Percentiles rank a stretch among this genome's conserved stretches.
These are phyloP conservation scores for Syncerus caffer DNA, from an alignment of 2,797 vertebrate species.

Conservation along the genomic window DNA sequence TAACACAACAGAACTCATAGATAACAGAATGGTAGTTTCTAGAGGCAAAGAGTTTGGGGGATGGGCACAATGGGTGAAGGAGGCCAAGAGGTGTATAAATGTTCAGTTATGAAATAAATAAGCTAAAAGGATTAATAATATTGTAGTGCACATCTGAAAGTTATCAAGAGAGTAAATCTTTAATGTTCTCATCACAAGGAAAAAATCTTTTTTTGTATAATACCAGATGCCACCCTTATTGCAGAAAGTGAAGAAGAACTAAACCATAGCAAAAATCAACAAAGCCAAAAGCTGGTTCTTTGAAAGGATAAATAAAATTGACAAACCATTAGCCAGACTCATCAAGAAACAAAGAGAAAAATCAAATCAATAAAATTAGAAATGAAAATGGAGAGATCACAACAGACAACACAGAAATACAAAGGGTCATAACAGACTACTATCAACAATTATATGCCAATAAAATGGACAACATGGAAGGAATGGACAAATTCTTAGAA, in stretches of 20 bases:
- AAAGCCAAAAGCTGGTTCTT: too few species aligned
- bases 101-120: background rate
- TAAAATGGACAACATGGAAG: too few species aligned
- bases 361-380: too few species aligned
- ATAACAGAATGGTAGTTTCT: background rate
- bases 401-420: too few species aligned
- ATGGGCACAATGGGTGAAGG: background rate
- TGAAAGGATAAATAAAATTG: too few species aligned
- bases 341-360: too few species aligned
- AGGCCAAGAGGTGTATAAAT: background rate
- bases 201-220: background rate
- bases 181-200: background rate
- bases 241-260: background rate
- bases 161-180: background rate
- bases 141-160: background rate
- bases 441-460: too few species aligned
- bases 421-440: too few species aligned
- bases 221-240: background rate
- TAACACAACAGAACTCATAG: background rate
- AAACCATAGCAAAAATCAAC: too few species aligned
- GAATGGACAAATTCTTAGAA: too few species aligned
- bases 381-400: too few species aligned
- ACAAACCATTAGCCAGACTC: too few species aligned
- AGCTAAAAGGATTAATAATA: background rate
- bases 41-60: background rate